Percentiles rank a stretch among this genome's conserved stretches.
Evolutionary conservation across 2,113 vertebrate species (phyloP).

Genomic region (Paramisgurnus dabryanus): DNA sequence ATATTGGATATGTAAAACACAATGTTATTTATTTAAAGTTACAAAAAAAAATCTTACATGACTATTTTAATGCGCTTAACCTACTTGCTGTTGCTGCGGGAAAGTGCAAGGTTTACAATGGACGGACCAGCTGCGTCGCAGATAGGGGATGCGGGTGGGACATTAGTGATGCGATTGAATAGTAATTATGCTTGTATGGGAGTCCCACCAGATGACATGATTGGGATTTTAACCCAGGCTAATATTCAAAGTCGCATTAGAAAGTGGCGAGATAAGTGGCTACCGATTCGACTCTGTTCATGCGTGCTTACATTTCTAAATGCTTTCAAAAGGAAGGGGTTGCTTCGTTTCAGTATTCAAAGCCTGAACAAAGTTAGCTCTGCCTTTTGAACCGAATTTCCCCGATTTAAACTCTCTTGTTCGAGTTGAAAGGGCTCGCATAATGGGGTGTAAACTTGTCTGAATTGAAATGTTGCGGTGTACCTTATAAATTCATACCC

Average conservation of each 20-base stretch:
- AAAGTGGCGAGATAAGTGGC: conserved; percentile 70
- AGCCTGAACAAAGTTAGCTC: conserved; percentile 78
- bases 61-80: conserved; percentile 42
- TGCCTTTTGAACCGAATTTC: conserved; percentile 79
- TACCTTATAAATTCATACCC: conserved; percentile 99
- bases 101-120: conserved; percentile 63
- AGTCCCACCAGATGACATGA: conserved; percentile 96
- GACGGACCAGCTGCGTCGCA: conserved; percentile 83
- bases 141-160: conserved; percentile 90
- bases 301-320: conserved; percentile 72
- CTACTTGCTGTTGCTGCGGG: conserved; percentile 53
- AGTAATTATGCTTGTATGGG: conserved; percentile 90
- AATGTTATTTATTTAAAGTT: neutral
- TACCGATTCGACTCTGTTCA: conserved; percentile 72
- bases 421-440: conserved; percentile 89
- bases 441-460: conserved; percentile 90
- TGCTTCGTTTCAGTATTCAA: conserved; percentile 83
- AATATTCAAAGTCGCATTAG: conserved; percentile 81
- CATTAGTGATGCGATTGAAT: conserved; percentile 88
- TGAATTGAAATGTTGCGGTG: conserved; percentile 98
- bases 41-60: neutral
- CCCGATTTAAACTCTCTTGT: conserved; percentile 84
- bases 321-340: conserved; percentile 58
- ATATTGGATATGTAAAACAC: neutral
- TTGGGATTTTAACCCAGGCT: conserved; percentile 80